phyloP scores from a whole-genome alignment of 2,113 vertebrate species.

The Pelecanoides urinatrix region DNA sequence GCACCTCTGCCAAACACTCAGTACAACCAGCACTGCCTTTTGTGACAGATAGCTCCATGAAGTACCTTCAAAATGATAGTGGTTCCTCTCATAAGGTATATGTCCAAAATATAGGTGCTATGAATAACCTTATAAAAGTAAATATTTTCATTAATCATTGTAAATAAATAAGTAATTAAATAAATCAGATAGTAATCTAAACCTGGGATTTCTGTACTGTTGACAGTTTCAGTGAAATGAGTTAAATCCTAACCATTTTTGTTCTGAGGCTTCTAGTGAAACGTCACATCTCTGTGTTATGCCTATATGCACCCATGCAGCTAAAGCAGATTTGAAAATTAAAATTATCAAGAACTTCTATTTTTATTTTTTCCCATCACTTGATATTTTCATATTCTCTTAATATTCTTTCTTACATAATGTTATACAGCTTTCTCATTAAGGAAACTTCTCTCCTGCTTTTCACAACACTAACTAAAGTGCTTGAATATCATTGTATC shows the following conservation, averaged over 20 bases:
- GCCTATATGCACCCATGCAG: background rate
- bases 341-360: background rate
- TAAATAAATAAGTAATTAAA: background rate
- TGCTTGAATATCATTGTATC: background rate
- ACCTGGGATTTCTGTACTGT: background rate
- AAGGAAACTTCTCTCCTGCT: background rate
- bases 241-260: background rate
- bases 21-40: background rate
- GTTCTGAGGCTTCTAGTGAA: background rate
- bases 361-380: background rate
- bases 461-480: background rate
- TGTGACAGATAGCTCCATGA: background rate
- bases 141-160: background rate
- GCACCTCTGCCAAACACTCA: background rate
- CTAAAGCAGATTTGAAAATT: background rate
- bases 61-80: background rate
- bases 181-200: background rate
- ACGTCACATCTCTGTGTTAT: background rate
- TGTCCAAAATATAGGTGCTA: background rate
- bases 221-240: background rate
- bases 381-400: background rate
- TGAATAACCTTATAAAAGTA: background rate
- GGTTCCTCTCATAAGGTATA: background rate
- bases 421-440: background rate
- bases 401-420: background rate